phyloP scores from a whole-genome alignment of 2,113 vertebrate species.

The Dromaius novaehollandiae region DNA sequence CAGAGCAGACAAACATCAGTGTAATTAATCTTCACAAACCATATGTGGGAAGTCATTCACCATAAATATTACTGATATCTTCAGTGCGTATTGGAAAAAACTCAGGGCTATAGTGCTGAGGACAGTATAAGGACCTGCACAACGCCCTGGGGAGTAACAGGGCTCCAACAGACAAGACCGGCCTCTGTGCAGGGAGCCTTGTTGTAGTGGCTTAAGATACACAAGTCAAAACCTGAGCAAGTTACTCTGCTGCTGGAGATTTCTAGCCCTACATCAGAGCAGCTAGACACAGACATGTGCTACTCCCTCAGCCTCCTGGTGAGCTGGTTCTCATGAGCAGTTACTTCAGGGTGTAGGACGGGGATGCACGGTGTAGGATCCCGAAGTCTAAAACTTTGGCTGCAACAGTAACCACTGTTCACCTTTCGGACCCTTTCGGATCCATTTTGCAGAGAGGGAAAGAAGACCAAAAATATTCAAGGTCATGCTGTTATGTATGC shows the following conservation, averaged over 20 bases:
- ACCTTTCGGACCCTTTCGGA: too few species aligned
- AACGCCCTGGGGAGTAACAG: accelerated
- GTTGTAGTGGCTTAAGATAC: too few species aligned
- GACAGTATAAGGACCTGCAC: not conserved
- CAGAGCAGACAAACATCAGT: not conserved
- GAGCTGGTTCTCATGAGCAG: too few species aligned
- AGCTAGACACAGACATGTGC: too few species aligned
- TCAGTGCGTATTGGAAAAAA: not conserved
- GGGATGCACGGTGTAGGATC: too few species aligned
- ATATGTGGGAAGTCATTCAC: not conserved
- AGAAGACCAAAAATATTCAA: not conserved
- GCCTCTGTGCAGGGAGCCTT: accelerated
- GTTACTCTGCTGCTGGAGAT: too few species aligned
- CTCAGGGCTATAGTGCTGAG: accelerated
- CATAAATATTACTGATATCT: not conserved
- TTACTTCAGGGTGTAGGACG: too few species aligned
- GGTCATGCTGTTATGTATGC: not conserved
- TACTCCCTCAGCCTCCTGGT: too few species aligned
- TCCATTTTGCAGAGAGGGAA: not conserved
- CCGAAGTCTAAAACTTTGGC: too few species aligned
- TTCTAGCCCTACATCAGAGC: too few species aligned
- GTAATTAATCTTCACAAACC: not conserved
- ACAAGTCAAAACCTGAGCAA: too few species aligned
- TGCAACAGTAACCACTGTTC: too few species aligned
- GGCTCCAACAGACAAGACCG: not conserved